phyloP scores from a whole-genome alignment of 2,888 invertebrate species.

The Lymantria dispar region DNA sequence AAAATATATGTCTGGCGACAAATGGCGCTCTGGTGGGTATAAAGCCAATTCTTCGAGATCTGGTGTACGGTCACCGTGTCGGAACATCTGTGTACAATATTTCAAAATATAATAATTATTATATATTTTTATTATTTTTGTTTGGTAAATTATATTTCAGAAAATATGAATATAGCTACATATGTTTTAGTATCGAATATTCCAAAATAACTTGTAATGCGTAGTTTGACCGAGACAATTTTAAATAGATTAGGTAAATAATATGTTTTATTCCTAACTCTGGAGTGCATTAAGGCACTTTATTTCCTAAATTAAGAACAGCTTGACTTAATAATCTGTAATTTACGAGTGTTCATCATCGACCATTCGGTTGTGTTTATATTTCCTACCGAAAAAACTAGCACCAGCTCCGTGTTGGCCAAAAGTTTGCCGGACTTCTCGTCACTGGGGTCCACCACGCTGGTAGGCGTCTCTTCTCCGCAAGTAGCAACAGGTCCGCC shows the following conservation, averaged over 20 bases:
- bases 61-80: constrained; percentile 88
- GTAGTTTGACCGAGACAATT: too few species aligned
- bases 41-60: constrained; percentile 74
- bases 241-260: too few species aligned
- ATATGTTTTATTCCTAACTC: too few species aligned
- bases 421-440: constrained; percentile 40
- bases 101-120: constrained; percentile 1
- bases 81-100: constrained; percentile 76
- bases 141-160: too few species aligned
- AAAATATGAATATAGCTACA: too few species aligned
- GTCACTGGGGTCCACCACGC: constrained; percentile 35
- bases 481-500: constrained; percentile 39
- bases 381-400: constrained; percentile 63
- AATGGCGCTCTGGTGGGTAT: constrained; percentile 74
- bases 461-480: constrained; percentile 33
- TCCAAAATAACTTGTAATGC: too few species aligned
- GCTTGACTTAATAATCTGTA: constrained; percentile 31
- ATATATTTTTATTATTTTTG: not conserved
- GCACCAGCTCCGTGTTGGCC: constrained; percentile 52
- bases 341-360: constrained; percentile 12
- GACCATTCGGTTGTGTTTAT: constrained; percentile 27
- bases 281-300: too few species aligned
- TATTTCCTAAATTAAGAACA: too few species aligned
- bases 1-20: constrained; percentile 67
- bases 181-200: too few species aligned